Evolutionary conservation across 2,888 invertebrate genomes (phyloP), one percentile per base, ranked within the genome.

Genomic region (Ennomos quercinarius): DNA sequence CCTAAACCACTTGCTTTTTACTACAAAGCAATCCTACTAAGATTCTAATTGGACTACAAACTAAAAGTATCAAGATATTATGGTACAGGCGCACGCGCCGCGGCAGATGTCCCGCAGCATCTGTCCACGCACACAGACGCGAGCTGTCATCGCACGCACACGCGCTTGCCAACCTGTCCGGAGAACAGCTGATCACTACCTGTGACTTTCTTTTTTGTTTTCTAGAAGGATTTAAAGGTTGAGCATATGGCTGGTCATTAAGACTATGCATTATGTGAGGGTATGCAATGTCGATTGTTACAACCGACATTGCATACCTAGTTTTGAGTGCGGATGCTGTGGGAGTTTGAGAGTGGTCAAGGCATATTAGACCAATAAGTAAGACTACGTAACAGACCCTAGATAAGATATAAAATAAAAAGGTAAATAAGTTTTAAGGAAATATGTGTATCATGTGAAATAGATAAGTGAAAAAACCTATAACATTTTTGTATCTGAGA

Each of bases 101-200:
- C 80, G 86, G 90, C 91, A 91, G 91, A 86, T 91, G 91, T 81
- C 42, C 44, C 78, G 61, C 89, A 89, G 91, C 91, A 91, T 91
- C 91, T 91, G 89, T 80, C 74, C 69, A 66, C 78, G 57, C 75
- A 75, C 77, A 76, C 60, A 51, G 8, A 10, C 37, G 17, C 40
- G 27, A 5, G 10, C 38, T 34, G 36, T 47, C 27, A 52, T 48
- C 61, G 40, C 63, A 73, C 73, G 70, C 77, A 73, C 76, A 70
- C 66, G 64, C 72, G 58, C 82, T 75, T 81, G 72, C 40, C 86
- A 87, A 87, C 86, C 88, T 87, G 87, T 84, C 64, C 46, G 44
- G 41, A 72, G 79, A 78, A 79, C 88, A 89, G 89, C 89, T 89
- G 89, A 89, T 85, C 77, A 81, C 77, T 82, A 86, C 87, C 87